A percentile compares a stretch with the other conserved stretches of the same genome.
These are phyloP conservation scores for Lepus oiostolus DNA, from an alignment of 2,797 vertebrate species.

Conservation along the genomic window DNA sequence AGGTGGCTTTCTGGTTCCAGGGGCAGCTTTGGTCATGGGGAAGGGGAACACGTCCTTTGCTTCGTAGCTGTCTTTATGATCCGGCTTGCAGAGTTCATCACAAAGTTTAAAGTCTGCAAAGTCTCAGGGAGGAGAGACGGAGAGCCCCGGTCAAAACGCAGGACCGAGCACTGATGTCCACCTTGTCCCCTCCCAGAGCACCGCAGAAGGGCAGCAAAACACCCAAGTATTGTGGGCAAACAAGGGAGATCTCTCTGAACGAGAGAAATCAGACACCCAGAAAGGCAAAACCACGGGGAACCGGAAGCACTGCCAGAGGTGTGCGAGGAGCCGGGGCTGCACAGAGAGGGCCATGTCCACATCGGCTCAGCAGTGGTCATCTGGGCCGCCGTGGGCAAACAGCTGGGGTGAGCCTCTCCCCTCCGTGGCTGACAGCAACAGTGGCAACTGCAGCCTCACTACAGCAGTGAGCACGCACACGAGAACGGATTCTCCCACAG, in stretches of 20 bases:
- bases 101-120: background rate
- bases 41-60: background rate
- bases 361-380: background rate
- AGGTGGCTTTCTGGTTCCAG: background rate
- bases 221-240: background rate
- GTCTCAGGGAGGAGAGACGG: background rate
- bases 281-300: background rate
- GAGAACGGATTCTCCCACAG: background rate
- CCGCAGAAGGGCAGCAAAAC: background rate
- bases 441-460: background rate
- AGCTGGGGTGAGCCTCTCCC: background rate
- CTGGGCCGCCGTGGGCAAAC: background rate
- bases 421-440: background rate
- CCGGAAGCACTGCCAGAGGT: background rate
- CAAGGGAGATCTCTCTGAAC: background rate
- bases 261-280: background rate
- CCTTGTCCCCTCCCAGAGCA: background rate
- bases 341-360: no score
- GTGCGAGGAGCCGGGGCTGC: rapidly evolving
- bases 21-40: background rate
- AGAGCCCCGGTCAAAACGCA: background rate
- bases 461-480: background rate
- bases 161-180: background rate
- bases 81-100: background rate
- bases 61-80: background rate